Base-by-base conservation (phyloP, 2,797 vertebrate species). In the Spondyliosoma cantharus region DNA sequence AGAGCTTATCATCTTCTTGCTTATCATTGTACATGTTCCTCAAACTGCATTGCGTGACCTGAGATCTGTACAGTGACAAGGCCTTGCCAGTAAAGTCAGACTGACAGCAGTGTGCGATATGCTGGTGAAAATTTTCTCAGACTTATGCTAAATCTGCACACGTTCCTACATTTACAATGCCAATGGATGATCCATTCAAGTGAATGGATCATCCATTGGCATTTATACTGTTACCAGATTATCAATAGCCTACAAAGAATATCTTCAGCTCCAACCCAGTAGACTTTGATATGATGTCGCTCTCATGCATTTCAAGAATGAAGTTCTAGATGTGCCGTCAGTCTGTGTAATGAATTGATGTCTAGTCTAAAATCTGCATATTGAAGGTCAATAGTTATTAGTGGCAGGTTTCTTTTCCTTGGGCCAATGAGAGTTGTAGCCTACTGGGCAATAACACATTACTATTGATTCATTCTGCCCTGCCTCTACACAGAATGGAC, bases 51-150 rank as follows among this genome's bases (percentile, higher is more conserved):
- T 52, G 22, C 52, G 16, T 59, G 53, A 66, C 43, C 29, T 37
- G 45, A 60, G 37, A 32, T 78, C 7, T 25, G 65, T 57, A 12
- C 58, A 58, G 45, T 17, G 24, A 32, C 37, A 16, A 62, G 27
- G 49, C 32, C 48, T 27, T 71, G 57, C 37, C n/a, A 54, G 37
- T 59, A 17, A 37, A 61, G 52, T 75, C 50, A 3, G 59, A 79
- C 72, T 86, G 59, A 54, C 82, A 81, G 64, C 46, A 16, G 17
- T 22, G 60, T 88, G 85, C 42, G 63, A 81, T 53, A 78, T 73
- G 71, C 64, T 64, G 76, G 43, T 63, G 56, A 72, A 71, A 70
- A 82, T 32, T 72, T 76, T 27, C 16, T 15, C 37, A 61, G 25
- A 70, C 58, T 46, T 37, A 11, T 64, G 43, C 45, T 81, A 15